These are phyloP conservation scores for Desoria tigrina DNA, from an alignment of 2,888 invertebrate genomes.

Conservation along the genomic window DNA sequence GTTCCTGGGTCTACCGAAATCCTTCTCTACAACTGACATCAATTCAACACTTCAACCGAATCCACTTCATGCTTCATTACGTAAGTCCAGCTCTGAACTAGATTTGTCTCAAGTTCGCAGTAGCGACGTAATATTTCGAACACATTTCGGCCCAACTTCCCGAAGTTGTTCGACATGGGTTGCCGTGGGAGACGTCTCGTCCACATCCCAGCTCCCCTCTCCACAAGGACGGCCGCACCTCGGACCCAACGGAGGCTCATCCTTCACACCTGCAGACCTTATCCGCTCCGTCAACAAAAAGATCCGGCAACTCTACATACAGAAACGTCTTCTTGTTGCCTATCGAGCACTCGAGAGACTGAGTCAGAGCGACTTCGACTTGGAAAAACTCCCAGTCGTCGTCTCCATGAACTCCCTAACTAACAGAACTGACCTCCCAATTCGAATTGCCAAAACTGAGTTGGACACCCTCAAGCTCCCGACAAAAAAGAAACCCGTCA, in stretches of 20 bases:
- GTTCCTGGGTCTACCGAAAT: slow-evolving; percentile 76
- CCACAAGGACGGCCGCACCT: slow-evolving; percentile 65
- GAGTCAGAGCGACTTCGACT: slow-evolving; percentile 81
- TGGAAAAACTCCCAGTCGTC: slow-evolving; percentile 61
- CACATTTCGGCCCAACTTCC: slow-evolving; percentile 65
- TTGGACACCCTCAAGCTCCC: slow-evolving; percentile 43
- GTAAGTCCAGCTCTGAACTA: slow-evolving; percentile 61
- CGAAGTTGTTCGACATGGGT: slow-evolving; percentile 86
- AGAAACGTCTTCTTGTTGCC: slow-evolving; percentile 73
- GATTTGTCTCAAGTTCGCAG: slow-evolving; percentile 61
- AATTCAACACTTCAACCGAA: slow-evolving; percentile 46
- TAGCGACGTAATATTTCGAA: slow-evolving; percentile 60
- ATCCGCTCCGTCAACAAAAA: slow-evolving; percentile 78
- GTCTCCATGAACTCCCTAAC: slow-evolving; percentile 53
- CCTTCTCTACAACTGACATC: slow-evolving; percentile 81
- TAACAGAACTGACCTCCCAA: slow-evolving; percentile 30
- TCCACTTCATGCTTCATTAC: slow-evolving; percentile 50
- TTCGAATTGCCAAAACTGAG: slow-evolving; percentile 39
- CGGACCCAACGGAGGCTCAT: slow-evolving; percentile 60
- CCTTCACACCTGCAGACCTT: slow-evolving; percentile 68
- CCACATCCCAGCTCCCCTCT: slow-evolving; percentile 78
- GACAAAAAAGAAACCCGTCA: slow-evolving; percentile 56
- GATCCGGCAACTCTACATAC: slow-evolving; percentile 79
- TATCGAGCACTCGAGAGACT: slow-evolving; percentile 78
- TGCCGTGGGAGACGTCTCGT: slow-evolving; percentile 73